Base-by-base conservation (phyloP, 2,888 invertebrate species). In the Mayetiola destructor region DNA sequence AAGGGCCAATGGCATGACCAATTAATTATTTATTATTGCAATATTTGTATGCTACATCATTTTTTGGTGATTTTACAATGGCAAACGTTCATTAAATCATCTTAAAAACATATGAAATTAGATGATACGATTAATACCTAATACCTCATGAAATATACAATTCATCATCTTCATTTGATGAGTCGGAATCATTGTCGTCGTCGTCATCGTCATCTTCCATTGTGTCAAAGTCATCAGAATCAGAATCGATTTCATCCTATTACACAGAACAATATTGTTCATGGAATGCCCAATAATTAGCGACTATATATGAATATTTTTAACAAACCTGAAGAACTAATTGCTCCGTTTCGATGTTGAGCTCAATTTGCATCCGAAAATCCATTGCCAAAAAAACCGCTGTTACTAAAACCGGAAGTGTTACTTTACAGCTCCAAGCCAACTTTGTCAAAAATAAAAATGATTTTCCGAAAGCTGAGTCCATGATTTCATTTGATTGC, bases 381-480 rank as follows among this genome's bases (percentile, higher is more conserved):
- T 84, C 82, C 69, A 83, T 75, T 0, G 80, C 78, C 68, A 84
- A 76, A 62, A 83, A 80, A 16, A 77, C 79, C 10, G 82, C 76
- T 10, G 81, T 77, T 53, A 84, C 77, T 12, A 85, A 69, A 37
- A 82, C 72, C 0, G 86, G 85, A 55, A 86, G 72, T 55, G 81
- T 77, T 59, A 81, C 73, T 39, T 83, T 76, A 53, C 81, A 80
- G 61, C 80, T 78, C 84, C 84, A 86, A 2, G 84, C 85, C 62
- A 86, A 72, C 61, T 81, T 78, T 36, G 85, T 75, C 61, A 86
- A 75, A 67, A 85, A 85, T 56, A 84, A 67, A 60, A 85, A 72
- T 14, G 76, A 70, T 60, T 74, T 71, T 12, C 70, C 70, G 60
- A 71, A 68, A 67, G 73, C 64, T 63, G 71, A 65, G 64, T 73